Percentiles rank a stretch among this genome's conserved stretches.
These are phyloP conservation scores for Zosterops lateralis DNA, from an alignment of 2,113 vertebrate genomes.

Conservation along the genomic window DNA sequence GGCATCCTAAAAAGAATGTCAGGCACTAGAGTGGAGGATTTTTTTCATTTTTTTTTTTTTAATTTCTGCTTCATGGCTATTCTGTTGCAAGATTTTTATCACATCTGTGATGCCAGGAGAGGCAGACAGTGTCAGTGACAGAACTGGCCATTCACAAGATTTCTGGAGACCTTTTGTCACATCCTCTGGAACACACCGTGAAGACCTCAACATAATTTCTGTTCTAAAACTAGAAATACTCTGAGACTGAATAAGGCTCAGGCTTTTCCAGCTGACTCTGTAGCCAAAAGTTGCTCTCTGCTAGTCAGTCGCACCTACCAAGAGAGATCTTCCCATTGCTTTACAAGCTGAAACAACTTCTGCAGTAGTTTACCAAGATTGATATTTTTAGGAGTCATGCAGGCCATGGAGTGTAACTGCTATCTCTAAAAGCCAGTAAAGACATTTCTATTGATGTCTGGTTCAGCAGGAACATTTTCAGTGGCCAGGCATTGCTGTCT, in stretches of 20 bases:
- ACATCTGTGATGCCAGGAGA: background rate
- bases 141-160: constrained; percentile 43
- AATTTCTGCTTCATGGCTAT: constrained; percentile 58
- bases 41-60: background rate
- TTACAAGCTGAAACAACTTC: background rate
- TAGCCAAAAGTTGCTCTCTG: background rate
- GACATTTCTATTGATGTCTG: background rate
- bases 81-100: constrained; percentile 56
- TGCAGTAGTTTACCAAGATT: background rate
- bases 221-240: constrained; percentile 13
- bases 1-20: constrained; percentile 81
- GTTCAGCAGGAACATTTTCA: background rate
- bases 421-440: background rate
- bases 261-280: background rate
- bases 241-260: background rate
- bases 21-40: constrained; percentile 58
- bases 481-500: background rate
- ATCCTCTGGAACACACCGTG: background rate
- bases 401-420: background rate
- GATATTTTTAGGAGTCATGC: background rate
- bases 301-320: background rate
- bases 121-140: background rate
- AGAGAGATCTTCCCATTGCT: background rate
- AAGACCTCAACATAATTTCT: background rate
- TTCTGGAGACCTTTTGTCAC: constrained; percentile 42